phyloP scores from a whole-genome alignment of 2,113 vertebrate genomes.

The Hypanus sabinus region DNA sequence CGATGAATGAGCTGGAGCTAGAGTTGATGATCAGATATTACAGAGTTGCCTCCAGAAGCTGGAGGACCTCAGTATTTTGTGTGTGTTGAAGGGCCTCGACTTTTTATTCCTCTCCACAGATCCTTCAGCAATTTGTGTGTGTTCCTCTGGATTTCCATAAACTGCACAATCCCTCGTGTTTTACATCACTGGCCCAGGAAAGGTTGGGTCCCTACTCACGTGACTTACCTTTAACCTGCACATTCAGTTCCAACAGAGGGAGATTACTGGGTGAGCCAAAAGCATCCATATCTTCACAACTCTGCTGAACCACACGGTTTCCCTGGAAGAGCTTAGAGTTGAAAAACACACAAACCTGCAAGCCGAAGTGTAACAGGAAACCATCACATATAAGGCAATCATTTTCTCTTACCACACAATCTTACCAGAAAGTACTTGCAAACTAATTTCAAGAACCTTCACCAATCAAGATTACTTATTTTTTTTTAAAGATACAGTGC shows the following conservation, averaged over 20 bases:
- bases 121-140: too few species aligned
- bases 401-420: neutral
- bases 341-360: conserved; percentile 27
- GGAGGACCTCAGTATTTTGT: too few species aligned
- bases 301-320: conserved; percentile 10
- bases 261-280: conserved; percentile 1
- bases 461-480: neutral
- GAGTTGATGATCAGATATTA: too few species aligned
- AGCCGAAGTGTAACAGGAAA: neutral
- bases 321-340: conserved; percentile 31
- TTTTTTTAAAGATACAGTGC: too few species aligned
- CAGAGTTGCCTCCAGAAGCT: too few species aligned
- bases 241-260: conserved; percentile 19
- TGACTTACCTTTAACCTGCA: conserved; percentile 9
- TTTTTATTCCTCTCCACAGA: too few species aligned
- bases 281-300: conserved; percentile 17
- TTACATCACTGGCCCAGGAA: too few species aligned
- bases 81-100: too few species aligned
- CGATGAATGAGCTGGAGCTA: too few species aligned
- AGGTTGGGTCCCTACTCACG: neutral
- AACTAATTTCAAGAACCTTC: neutral
- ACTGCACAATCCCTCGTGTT: too few species aligned
- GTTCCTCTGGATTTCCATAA: too few species aligned
- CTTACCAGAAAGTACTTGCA: neutral
- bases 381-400: neutral